These are phyloP conservation scores for Dendropsophus ebraccatus DNA, from an alignment of 2,113 vertebrate genomes.

Conservation along the genomic window DNA sequence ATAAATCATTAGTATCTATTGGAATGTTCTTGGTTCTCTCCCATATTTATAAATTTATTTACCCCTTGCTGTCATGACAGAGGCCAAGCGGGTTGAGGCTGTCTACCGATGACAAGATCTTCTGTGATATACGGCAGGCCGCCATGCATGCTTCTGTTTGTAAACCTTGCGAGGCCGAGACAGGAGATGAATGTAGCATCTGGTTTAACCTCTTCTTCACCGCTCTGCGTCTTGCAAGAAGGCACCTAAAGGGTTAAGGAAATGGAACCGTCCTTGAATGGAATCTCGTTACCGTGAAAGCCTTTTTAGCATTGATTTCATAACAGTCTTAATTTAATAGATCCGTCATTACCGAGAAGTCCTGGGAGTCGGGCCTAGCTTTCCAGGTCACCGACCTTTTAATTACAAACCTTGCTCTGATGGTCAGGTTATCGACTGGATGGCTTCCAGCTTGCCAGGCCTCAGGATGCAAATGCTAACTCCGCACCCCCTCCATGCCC, in stretches of 20 bases:
- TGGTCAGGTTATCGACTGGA: constrained; percentile 84
- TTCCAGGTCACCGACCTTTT: constrained; percentile 89
- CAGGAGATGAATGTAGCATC: neutral
- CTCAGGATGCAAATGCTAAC: constrained; percentile 72
- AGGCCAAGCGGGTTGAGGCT: constrained; percentile 5
- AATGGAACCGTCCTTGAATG: constrained; percentile 82
- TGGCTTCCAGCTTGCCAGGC: constrained; percentile 75
- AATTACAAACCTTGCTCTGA: constrained; percentile 87
- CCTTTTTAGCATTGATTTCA: constrained; percentile 88
- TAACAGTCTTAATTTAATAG: constrained; percentile 89
- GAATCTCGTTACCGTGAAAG: constrained; percentile 85
- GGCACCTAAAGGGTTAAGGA: constrained; percentile 17
- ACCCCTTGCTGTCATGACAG: constrained; percentile 3
- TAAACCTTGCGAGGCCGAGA: neutral
- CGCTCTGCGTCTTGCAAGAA: neutral
- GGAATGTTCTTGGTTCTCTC: neutral
- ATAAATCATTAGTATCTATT: neutral
- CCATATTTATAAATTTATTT: constrained; percentile 2
- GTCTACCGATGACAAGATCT: neutral
- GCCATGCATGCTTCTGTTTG: neutral
- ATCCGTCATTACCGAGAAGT: constrained; percentile 78
- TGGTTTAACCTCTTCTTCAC: neutral
- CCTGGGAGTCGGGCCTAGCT: constrained; percentile 77
- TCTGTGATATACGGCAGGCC: neutral
- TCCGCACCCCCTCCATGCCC: constrained; percentile 61